Percentiles rank a stretch among this genome's conserved stretches.
Conservation (phyloP, 2,888 invertebrate species). For the Polymixis lichenea region DNA sequence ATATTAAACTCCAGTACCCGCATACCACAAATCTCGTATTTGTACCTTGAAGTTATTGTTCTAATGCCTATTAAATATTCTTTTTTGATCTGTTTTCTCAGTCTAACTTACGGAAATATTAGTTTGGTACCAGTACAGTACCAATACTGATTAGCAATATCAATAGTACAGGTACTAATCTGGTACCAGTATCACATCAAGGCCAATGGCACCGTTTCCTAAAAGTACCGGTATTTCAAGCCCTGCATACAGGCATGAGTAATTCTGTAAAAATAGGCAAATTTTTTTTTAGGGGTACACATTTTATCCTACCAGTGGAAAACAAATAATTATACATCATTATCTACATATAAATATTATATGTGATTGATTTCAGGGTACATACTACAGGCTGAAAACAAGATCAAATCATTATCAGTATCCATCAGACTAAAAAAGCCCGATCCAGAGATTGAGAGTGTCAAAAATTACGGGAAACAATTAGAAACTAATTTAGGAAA, state of each 20-base stretch:
- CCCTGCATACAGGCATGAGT: background rate
- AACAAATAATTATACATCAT: background rate
- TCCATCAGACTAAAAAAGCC: constrained; percentile 94
- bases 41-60: too few relatives aligned
- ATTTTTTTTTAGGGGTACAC: background rate
- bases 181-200: background rate
- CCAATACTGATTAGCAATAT: background rate
- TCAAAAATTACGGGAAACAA: constrained; percentile 94
- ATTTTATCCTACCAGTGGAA: too few relatives aligned
- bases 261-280: background rate
- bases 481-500: constrained; percentile 92
- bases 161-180: background rate
- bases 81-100: too few relatives aligned
- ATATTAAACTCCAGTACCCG: too few relatives aligned
- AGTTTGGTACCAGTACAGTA: too few relatives aligned
- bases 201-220: background rate
- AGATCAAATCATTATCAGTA: constrained; percentile 93
- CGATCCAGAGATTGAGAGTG: constrained; percentile 93
- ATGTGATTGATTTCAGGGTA: constrained; percentile 89
- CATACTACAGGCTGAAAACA: constrained; percentile 94
- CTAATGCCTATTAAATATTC: too few relatives aligned
- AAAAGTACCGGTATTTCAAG: background rate
- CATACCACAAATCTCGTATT: too few relatives aligned
- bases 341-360: background rate
- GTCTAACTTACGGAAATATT: too few relatives aligned